phyloP scores from a whole-genome alignment of 2,797 vertebrate genomes.

The Eospalax fontanierii region DNA sequence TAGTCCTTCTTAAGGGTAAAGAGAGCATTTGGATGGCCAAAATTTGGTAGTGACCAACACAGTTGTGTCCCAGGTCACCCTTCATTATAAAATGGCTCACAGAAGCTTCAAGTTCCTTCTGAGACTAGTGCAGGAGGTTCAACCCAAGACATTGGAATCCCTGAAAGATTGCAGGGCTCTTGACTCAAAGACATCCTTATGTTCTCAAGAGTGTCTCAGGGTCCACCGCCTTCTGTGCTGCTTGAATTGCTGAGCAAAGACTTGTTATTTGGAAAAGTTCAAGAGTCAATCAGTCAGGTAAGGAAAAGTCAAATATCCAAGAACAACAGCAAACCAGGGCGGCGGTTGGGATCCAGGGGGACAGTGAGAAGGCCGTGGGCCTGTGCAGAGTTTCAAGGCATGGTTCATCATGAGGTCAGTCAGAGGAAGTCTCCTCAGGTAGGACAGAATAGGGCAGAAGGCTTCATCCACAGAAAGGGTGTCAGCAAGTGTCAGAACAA shows the following conservation, averaged over 20 bases:
- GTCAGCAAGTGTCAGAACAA: not conserved
- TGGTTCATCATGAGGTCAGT: not conserved
- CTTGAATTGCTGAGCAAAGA: not conserved
- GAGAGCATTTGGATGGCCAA: not conserved
- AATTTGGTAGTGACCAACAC: not conserved
- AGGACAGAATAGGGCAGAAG: too few relatives aligned
- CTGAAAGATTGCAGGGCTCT: not conserved
- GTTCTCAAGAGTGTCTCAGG: fast-evolving
- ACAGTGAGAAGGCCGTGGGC: not conserved
- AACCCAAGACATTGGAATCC: not conserved
- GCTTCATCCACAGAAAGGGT: not conserved
- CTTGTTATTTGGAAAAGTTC: not conserved
- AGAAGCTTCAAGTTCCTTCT: not conserved
- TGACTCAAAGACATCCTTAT: too few relatives aligned
- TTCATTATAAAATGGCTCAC: not conserved
- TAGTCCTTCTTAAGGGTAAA: not conserved
- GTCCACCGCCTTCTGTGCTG: not conserved
- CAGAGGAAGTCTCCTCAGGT: not conserved
- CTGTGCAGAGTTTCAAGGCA: not conserved
- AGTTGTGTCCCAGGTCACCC: not conserved
- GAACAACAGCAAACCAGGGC: not conserved
- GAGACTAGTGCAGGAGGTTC: not conserved
- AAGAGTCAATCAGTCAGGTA: not conserved
- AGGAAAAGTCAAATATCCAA: not conserved
- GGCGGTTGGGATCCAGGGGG: too few relatives aligned